Evolutionary conservation across 2,797 vertebrate genomes (phyloP).

Genomic region (Scleropages formosus): DNA sequence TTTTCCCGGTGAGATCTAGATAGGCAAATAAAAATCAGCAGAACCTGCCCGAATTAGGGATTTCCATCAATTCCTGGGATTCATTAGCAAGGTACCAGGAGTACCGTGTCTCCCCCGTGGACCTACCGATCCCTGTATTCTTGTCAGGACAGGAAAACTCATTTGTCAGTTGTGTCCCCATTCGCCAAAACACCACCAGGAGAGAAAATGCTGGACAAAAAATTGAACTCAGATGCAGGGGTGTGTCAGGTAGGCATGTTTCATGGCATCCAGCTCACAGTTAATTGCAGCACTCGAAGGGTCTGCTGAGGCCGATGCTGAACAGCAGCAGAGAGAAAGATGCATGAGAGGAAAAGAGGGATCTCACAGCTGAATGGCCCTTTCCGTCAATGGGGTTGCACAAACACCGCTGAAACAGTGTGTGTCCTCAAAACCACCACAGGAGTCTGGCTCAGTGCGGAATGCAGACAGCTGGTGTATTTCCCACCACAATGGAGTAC

Average conservation of each 20-base stretch:
- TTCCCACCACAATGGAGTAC: neutral
- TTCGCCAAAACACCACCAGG: slow-evolving; percentile 2
- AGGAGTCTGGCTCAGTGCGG: too few relatives aligned
- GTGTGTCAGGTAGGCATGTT: too few relatives aligned
- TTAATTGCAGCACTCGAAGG: neutral
- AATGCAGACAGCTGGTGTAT: too few relatives aligned
- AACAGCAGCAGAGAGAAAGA: neutral
- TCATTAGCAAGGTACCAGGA: slow-evolving; percentile 14
- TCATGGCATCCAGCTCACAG: neutral
- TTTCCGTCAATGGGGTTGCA: neutral
- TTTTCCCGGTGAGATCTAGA: neutral
- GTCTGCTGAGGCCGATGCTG: neutral
- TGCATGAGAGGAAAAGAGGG: neutral
- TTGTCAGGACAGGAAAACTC: slow-evolving; percentile 17
- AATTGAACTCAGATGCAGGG: neutral
- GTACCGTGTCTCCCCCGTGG: neutral
- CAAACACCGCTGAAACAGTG: neutral
- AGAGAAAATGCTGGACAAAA: neutral
- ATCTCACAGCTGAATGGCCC: too few relatives aligned
- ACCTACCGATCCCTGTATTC: neutral
- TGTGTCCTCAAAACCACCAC: neutral
- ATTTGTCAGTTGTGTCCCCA: slow-evolving; percentile 20
- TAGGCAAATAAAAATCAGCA: neutral
- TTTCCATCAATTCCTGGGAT: neutral
- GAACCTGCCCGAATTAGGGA: neutral